A percentile compares a stretch with the other conserved stretches of the same genome.
Evolutionary conservation across 1,140 invertebrate genomes (phyloP).

Genomic region (Sogatella furcifera): DNA sequence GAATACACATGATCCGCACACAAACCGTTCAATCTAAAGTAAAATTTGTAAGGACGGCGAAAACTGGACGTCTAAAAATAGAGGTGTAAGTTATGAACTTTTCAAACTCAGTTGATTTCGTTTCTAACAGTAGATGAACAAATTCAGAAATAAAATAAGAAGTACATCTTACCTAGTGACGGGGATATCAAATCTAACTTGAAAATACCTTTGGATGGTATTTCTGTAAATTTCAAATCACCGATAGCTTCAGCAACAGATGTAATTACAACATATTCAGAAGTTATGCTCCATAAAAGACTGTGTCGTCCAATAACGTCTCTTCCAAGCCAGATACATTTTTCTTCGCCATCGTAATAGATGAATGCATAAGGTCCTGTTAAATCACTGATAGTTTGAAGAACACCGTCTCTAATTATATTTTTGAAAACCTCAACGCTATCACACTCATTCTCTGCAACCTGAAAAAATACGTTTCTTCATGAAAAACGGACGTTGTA

Average conservation of each 20-base stretch:
- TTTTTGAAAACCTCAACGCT: conserved; percentile 25
- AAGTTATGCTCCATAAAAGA: conserved; percentile 48
- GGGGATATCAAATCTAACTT: conserved; percentile 39
- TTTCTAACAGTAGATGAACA: background rate
- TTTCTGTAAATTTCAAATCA: conserved; percentile 46
- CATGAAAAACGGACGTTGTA: too few relatives aligned
- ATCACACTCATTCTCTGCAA: conserved; percentile 30
- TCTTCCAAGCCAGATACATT: conserved; percentile 64
- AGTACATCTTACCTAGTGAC: conserved; percentile 19
- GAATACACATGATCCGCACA: too few relatives aligned
- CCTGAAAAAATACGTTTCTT: conserved; percentile 22
- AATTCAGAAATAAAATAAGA: background rate
- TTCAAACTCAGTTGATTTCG: too few relatives aligned
- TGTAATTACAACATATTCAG: conserved; percentile 38
- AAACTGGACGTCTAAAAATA: too few relatives aligned
- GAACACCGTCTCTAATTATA: conserved; percentile 24
- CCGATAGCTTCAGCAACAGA: conserved; percentile 42
- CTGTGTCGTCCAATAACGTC: conserved; percentile 78
- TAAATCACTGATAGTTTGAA: conserved; percentile 39
- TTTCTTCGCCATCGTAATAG: conserved; percentile 51
- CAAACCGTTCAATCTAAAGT: too few relatives aligned
- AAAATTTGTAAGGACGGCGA: too few relatives aligned
- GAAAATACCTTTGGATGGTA: conserved; percentile 64
- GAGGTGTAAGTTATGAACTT: too few relatives aligned
- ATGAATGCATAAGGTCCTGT: conserved; percentile 78